Conservation (phyloP, 2,797 vertebrate species). For the Vultur gryphus region DNA sequence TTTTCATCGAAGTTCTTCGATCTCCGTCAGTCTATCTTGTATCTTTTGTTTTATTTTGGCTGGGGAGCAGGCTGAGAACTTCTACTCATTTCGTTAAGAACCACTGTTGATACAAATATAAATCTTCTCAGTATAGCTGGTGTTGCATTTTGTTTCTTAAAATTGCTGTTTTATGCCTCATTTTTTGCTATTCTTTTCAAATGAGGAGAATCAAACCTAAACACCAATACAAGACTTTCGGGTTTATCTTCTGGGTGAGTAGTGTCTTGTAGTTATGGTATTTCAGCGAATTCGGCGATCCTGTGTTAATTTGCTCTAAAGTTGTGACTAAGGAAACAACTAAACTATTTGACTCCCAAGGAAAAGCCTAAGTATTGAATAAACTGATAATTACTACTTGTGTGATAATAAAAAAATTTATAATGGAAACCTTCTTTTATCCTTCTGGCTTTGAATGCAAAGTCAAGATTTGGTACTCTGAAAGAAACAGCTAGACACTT, state of each 20-base stretch:
- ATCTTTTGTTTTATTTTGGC: not conserved
- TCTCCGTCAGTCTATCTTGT: not conserved
- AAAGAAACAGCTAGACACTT: not conserved
- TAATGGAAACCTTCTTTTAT: not conserved
- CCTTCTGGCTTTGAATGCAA: not conserved
- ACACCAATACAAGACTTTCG: not conserved
- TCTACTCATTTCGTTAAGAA: not conserved
- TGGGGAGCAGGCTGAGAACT: fast-evolving
- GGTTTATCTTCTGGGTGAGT: not conserved
- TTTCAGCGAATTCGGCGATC: not conserved
- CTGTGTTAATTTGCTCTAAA: not conserved
- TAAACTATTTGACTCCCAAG: not conserved
- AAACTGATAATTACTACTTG: not conserved
- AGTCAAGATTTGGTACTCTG: not conserved
- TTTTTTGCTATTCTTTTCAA: not conserved
- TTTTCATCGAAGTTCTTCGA: not conserved
- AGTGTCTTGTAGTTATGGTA: not conserved
- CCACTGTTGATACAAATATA: not conserved
- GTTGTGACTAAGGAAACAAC: not conserved
- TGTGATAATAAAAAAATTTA: not conserved
- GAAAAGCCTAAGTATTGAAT: not conserved
- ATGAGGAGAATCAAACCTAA: not conserved
- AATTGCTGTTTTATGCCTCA: not conserved
- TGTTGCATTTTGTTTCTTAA: not conserved
- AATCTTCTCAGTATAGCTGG: not conserved